Evolutionary conservation across 2,113 vertebrate genomes (phyloP).

Genomic region (Melospiza melodia): DNA sequence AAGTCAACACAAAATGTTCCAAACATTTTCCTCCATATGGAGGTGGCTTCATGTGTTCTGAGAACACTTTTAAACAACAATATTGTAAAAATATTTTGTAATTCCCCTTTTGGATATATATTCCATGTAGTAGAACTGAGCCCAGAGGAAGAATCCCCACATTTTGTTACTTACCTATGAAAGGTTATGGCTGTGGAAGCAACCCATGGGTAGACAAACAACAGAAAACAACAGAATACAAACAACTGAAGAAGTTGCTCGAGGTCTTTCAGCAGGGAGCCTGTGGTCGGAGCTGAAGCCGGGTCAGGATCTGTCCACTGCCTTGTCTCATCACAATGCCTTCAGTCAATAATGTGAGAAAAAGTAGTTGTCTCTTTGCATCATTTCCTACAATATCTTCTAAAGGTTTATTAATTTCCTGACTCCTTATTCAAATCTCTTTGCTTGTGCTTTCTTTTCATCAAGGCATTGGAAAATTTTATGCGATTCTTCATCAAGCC

Average conservation of each 20-base stretch:
- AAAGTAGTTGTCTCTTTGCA: not conserved
- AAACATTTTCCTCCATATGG: not conserved
- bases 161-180: not conserved
- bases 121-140: not conserved
- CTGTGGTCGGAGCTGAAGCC: not conserved
- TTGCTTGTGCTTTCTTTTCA: not conserved
- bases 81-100: not conserved
- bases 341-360: not conserved
- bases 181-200: not conserved
- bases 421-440: not conserved
- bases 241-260: not conserved
- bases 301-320: not conserved
- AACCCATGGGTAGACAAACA: rapidly evolving
- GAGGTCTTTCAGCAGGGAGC: not conserved
- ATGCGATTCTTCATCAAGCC: not conserved
- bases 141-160: rapidly evolving
- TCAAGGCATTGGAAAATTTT: not conserved
- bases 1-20: not conserved
- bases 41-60: not conserved
- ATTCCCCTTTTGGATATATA: not conserved
- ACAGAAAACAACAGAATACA: not conserved
- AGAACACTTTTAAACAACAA: not conserved
- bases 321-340: rapidly evolving
- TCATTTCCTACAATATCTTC: not conserved
- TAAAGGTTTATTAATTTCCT: not conserved